Conservation (phyloP, 1,140 invertebrate species). For the Drosophila setifemur region DNA sequence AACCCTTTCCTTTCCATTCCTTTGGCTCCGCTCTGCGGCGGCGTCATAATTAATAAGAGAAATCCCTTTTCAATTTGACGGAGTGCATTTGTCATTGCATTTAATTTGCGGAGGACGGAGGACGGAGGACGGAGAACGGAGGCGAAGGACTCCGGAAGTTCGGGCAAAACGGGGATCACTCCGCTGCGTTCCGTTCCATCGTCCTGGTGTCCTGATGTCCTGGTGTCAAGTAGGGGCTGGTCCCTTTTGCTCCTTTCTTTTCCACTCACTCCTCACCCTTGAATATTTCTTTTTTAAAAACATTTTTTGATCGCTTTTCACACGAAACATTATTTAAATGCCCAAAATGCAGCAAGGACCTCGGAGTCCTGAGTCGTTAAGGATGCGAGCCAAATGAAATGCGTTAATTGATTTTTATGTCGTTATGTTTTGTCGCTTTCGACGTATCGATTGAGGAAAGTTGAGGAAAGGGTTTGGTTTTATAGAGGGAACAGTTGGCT, state of each 20-base stretch:
- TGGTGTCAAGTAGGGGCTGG: conserved; percentile 78
- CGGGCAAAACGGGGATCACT: conserved; percentile 39
- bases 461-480: not conserved
- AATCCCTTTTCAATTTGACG: conserved; percentile 82
- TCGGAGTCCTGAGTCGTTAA: conserved; percentile 12
- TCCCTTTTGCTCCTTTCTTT: conserved; percentile 63
- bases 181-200: not conserved
- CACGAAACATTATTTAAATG: conserved; percentile 78
- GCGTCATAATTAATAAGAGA: conserved; percentile 82
- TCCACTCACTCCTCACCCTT: not conserved
- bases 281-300: not conserved
- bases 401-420: conserved; percentile 76
- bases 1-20: conserved; percentile 66
- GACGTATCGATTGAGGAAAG: not conserved
- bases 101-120: conserved; percentile 75
- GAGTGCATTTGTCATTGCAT: conserved; percentile 82
- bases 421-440: conserved; percentile 25
- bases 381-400: conserved; percentile 53
- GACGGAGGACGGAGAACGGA: not conserved
- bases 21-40: conserved; percentile 59
- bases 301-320: conserved; percentile 51
- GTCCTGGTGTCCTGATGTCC: too few relatives aligned
- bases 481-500: conserved; percentile 43
- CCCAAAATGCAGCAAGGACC: conserved; percentile 20
- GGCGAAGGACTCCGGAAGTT: conserved; percentile 51